Conservation (phyloP, 35 echinoderm and acorn worm genomes). For the Lytechinus variegatus region DNA sequence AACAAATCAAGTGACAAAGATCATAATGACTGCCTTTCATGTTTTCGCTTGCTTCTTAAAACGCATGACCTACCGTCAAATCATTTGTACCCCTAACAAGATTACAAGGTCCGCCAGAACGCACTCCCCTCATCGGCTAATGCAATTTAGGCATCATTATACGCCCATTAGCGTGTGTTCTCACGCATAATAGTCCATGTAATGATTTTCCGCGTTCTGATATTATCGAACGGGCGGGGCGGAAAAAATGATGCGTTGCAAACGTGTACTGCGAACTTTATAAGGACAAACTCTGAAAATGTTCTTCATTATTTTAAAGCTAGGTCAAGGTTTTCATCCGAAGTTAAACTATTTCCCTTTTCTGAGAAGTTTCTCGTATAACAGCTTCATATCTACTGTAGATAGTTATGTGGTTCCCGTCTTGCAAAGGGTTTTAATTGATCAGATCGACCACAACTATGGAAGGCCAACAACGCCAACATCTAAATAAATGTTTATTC, state of each 20-base stretch:
- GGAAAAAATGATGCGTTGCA: neutral
- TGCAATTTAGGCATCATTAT: slow-evolving; percentile 11
- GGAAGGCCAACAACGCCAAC: no score
- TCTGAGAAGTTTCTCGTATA: no score
- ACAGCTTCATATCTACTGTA: no score
- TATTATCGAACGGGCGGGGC: slow-evolving; percentile 17
- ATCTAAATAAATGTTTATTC: no score
- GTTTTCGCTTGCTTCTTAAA: neutral
- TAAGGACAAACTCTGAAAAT: neutral
- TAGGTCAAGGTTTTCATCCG: neutral
- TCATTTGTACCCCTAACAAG: neutral
- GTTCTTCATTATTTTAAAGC: neutral
- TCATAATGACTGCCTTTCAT: neutral
- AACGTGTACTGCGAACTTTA: neutral
- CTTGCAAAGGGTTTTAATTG: no score
- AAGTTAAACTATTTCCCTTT: neutral
- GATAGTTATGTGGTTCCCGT: no score
- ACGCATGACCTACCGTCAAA: neutral
- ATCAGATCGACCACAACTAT: no score
- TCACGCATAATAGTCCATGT: neutral
- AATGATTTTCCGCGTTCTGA: slow-evolving; percentile 7
- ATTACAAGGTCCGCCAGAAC: neutral
- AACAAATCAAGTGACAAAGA: neutral
- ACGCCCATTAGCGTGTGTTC: slow-evolving; percentile 16
- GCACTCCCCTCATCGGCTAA: neutral